Evolutionary conservation across 2,797 vertebrate species (phyloP).

Genomic region (Sebastolobus alascanus): DNA sequence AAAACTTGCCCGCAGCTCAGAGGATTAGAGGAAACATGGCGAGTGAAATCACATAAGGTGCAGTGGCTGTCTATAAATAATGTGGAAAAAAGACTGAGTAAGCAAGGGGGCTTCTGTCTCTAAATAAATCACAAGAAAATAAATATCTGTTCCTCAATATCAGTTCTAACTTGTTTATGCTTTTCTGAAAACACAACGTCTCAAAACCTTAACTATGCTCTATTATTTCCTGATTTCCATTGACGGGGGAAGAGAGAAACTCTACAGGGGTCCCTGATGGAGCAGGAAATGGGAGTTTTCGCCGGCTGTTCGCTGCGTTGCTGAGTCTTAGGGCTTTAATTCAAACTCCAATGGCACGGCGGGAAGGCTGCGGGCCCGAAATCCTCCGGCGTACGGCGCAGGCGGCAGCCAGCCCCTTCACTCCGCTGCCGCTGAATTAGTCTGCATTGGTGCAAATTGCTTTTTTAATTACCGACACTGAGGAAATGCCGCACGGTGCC

Average conservation of each 20-base stretch:
- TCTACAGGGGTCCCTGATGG: slow-evolving; percentile 34
- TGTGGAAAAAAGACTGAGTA: slow-evolving; percentile 42
- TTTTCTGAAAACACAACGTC: slow-evolving; percentile 27
- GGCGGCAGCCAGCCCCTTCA: slow-evolving; percentile 42
- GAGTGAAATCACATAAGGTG: slow-evolving; percentile 54
- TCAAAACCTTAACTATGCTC: slow-evolving; percentile 36
- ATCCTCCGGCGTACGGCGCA: slow-evolving; percentile 26
- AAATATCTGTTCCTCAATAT: slow-evolving; percentile 46
- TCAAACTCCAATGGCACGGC: slow-evolving; percentile 53
- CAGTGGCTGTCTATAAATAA: slow-evolving; percentile 42
- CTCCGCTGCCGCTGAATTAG: slow-evolving; percentile 51
- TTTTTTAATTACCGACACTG: slow-evolving; percentile 79
- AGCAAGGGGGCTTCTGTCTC: slow-evolving; percentile 33
- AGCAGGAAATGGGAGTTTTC: slow-evolving; percentile 62
- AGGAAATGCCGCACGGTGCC: slow-evolving; percentile 56
- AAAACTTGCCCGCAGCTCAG: slow-evolving; percentile 54
- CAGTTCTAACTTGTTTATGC: slow-evolving; percentile 37
- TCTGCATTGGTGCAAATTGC: slow-evolving; percentile 74
- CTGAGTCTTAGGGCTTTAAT: slow-evolving; percentile 54
- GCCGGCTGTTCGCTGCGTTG: slow-evolving; percentile 33
- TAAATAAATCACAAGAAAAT: slow-evolving; percentile 54
- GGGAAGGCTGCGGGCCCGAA: slow-evolving; percentile 46
- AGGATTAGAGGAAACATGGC: slow-evolving; percentile 47
- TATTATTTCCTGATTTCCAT: slow-evolving; percentile 56
- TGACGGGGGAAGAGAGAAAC: slow-evolving; percentile 35